These are phyloP conservation scores for Geotrypetes seraphini DNA, from an alignment of 2,797 vertebrate species.

Conservation along the genomic window DNA sequence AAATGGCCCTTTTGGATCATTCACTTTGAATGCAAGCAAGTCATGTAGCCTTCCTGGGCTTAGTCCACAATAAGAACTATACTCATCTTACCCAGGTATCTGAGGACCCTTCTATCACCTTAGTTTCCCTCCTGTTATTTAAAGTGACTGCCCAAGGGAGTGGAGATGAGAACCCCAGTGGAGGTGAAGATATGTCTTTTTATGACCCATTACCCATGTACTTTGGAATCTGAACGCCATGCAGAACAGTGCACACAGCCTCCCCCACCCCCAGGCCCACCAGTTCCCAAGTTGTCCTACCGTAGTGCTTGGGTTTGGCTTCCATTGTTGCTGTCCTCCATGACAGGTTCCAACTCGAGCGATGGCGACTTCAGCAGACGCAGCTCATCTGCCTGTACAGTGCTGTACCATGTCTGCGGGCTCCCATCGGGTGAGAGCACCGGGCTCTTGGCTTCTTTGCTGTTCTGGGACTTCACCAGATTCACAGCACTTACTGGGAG, in stretches of 20 bases:
- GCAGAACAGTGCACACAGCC: neutral
- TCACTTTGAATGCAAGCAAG: no score
- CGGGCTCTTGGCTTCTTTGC: slow-evolving; percentile 75
- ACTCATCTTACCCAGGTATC: neutral
- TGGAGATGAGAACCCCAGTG: neutral
- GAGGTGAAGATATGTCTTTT: neutral
- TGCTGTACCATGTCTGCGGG: slow-evolving; percentile 77
- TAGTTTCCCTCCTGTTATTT: no score
- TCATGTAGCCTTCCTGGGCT: no score
- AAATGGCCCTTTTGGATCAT: no score
- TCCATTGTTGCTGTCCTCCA: slow-evolving; percentile 18
- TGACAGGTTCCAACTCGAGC: slow-evolving; percentile 18
- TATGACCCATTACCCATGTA: neutral
- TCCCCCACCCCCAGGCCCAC: neutral
- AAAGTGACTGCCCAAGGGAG: neutral
- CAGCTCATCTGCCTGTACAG: slow-evolving; percentile 79
- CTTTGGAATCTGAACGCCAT: neutral
- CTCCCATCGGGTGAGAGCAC: slow-evolving; percentile 67
- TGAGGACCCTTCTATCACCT: neutral
- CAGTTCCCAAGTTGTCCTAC: slow-evolving; percentile 51
- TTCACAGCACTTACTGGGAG: slow-evolving; percentile 62
- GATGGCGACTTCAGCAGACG: slow-evolving; percentile 57
- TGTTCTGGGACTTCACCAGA: slow-evolving; percentile 61
- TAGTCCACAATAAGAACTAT: no score
- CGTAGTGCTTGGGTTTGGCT: slow-evolving; percentile 61